These are phyloP conservation scores for Hyposoter dolosus DNA, from an alignment of 2,888 invertebrate species.

Conservation along the genomic window DNA sequence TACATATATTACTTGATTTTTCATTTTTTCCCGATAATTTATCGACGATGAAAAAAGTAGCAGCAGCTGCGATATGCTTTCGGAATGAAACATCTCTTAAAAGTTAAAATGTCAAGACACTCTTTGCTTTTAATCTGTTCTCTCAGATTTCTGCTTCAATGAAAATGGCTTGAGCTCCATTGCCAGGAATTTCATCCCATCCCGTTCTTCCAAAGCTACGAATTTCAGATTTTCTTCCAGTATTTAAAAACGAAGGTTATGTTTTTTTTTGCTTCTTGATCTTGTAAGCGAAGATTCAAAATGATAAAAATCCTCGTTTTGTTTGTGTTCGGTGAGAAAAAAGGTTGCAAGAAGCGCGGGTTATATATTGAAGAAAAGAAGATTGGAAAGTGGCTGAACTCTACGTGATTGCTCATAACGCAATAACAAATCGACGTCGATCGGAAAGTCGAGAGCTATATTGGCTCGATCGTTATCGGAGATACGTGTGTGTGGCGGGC, in stretches of 20 bases:
- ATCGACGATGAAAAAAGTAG: not conserved
- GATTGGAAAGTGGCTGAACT: conserved; percentile 26
- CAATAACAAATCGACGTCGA: conserved; percentile 47
- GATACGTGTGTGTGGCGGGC: conserved; percentile 41
- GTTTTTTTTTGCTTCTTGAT: not conserved
- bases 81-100: not conserved
- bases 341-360: not conserved
- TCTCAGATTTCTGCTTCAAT: not conserved
- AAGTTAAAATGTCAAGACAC: not conserved
- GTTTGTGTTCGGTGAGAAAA: not conserved
- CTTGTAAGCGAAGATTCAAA: not conserved
- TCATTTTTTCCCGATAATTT: not conserved
- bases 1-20: not conserved
- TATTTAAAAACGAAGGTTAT: not conserved
- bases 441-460: conserved; percentile 54
- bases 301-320: conserved; percentile 6
- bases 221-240: not conserved
- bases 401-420: conserved; percentile 54
- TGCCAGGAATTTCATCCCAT: not conserved
- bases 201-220: not conserved
- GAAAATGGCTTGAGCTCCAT: not conserved
- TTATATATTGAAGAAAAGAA: conserved; percentile 6
- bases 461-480: conserved; percentile 55
- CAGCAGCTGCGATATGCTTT: not conserved
- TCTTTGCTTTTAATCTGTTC: not conserved